These are phyloP conservation scores for Carpatolechia fugitivella DNA, from an alignment of 2,888 invertebrate genomes.

Conservation along the genomic window DNA sequence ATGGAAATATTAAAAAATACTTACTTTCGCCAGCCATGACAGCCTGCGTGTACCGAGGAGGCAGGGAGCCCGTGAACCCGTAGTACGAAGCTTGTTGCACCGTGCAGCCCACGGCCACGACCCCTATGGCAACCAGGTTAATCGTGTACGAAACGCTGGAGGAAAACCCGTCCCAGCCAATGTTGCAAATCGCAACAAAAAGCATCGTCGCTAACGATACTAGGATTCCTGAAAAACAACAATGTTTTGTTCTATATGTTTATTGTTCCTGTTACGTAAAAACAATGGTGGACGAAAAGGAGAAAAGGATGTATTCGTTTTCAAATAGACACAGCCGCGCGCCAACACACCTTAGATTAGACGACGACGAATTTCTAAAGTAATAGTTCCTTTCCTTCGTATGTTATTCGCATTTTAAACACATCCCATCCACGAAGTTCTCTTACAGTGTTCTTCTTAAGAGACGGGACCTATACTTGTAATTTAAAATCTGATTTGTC, in stretches of 20 bases:
- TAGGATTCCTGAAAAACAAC: conserved; percentile 81
- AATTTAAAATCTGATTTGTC: no score
- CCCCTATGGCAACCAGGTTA: conserved; percentile 89
- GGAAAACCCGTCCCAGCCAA: conserved; percentile 91
- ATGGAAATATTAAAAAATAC: no score
- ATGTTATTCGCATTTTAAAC: no score
- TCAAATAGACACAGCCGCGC: no score
- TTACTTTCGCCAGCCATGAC: conserved; percentile 97
- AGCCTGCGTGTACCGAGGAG: conserved; percentile 93
- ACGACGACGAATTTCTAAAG: no score
- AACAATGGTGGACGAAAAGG: no score
- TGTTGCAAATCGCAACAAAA: conserved; percentile 91
- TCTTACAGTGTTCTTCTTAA: no score
- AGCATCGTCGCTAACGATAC: conserved; percentile 89
- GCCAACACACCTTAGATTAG: no score
- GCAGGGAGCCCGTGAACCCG: conserved; percentile 95
- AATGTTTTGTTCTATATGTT: neutral
- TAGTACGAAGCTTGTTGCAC: conserved; percentile 97
- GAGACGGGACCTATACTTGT: no score
- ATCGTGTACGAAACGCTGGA: conserved; percentile 88
- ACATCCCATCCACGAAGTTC: no score
- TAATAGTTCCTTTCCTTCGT: no score
- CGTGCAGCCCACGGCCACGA: conserved; percentile 94
- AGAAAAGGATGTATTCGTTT: no score
- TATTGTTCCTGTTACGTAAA: neutral